Evolutionary conservation across 1,140 invertebrate genomes (phyloP).

Genomic region (Drosophila gunungcola): DNA sequence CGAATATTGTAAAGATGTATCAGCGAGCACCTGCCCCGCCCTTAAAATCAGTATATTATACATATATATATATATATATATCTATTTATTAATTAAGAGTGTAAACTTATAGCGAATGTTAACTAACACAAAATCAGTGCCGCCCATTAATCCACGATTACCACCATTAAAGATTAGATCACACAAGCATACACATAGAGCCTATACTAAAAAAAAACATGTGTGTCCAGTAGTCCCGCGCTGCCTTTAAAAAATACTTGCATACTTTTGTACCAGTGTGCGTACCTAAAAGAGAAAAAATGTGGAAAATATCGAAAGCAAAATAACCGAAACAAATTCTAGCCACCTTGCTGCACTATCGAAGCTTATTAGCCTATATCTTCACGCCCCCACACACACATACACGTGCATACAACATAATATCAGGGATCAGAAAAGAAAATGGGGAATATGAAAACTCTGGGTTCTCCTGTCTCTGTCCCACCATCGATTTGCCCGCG

Average conservation of each 20-base stretch:
- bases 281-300: conserved; percentile 66
- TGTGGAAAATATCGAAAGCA: conserved; percentile 17
- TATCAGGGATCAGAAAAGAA: conserved; percentile 15
- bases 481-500: conserved; percentile 18
- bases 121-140: conserved; percentile 83
- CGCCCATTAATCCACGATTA: conserved; percentile 83
- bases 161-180: conserved; percentile 77
- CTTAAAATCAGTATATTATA: conserved; percentile 22
- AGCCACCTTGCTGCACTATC: conserved; percentile 56
- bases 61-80: conserved; percentile 50
- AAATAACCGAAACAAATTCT: conserved; percentile 35
- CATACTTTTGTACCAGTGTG: conserved; percentile 80
- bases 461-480: background rate
- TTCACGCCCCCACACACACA: conserved; percentile 6
- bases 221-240: conserved; percentile 75
- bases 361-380: conserved; percentile 59
- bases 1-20: conserved; percentile 46
- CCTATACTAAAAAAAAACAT: conserved; percentile 49
- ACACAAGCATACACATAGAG: conserved; percentile 48
- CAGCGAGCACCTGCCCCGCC: conserved; percentile 36
- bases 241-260: conserved; percentile 76
- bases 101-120: conserved; percentile 74
- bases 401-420: conserved; percentile 5
- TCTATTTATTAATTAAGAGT: conserved; percentile 50
- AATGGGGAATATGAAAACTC: background rate